Evolutionary conservation across 2,888 invertebrate species (phyloP), one percentile per base, ranked within the genome.

Genomic region (Synergus japonicus): DNA sequence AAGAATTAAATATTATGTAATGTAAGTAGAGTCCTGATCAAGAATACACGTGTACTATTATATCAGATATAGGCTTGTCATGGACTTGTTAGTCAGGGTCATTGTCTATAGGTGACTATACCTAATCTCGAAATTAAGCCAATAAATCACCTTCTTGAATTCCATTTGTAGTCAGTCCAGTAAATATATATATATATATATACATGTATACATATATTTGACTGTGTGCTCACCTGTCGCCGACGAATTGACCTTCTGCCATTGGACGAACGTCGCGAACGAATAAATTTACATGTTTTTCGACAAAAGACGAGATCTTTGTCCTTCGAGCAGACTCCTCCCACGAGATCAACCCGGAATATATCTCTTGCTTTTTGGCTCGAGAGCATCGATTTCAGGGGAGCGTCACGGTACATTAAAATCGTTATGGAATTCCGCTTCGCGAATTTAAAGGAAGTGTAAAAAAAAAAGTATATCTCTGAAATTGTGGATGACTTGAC

Each of bases 201-300:
- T 60, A 60, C 22, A 37, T 18, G 4, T n/a, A 63, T 29, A 29
- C 29, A 29, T 10, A 44, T 12, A 44, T 18, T 44, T 43, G 22
- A 10, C 18, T 18, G 13, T 67, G 83, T 83, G 84, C 79, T 88
- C 88, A 89, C 88, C 88, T 88, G 88, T 87, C 88, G 86, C 84
- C 83, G 83, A 83, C 82, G 86, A 81, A 85, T 85, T 86, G 88
- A 86, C 88, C 88, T 89, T 89, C 88, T 85, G 83, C 84, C 85
- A 84, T 87, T 85, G 85, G 84, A 82, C 84, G 85, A 79, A 84
- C 84, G 81, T 84, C 88, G 85, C 86, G 86, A 87, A 83, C 86
- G 89, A 89, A 90, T 90, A 90, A 88, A 88, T 90, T 90, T 88
- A 87, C 89, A 90, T 90, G 84, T 87, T 82, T 84, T 84, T 85